Evolutionary conservation across 2,797 vertebrate species (phyloP).

Genomic region (Podargus strigoides): DNA sequence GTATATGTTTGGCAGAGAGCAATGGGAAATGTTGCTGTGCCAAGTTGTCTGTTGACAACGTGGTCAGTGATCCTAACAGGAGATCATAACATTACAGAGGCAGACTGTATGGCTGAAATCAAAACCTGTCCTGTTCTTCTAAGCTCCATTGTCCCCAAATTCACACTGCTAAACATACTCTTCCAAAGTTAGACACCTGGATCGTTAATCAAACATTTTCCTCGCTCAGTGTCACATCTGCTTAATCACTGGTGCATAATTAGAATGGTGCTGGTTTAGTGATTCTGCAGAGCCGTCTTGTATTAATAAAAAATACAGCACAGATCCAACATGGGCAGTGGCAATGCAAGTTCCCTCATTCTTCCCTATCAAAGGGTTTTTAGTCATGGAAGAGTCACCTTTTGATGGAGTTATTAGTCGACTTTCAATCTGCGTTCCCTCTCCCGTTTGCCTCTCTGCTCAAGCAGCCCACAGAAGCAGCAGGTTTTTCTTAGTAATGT

Average conservation of each 20-base stretch:
- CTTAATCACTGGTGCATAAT: conserved; percentile 44
- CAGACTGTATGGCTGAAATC: neutral
- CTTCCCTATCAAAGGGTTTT: neutral
- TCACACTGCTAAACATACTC: neutral
- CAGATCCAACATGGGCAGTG: neutral
- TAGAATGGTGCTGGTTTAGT: conserved; percentile 27
- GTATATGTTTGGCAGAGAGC: neutral
- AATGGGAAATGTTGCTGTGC: neutral
- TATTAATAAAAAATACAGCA: conserved; percentile 6
- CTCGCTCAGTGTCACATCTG: neutral
- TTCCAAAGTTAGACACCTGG: conserved; percentile 24
- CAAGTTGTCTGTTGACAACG: neutral
- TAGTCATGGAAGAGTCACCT: neutral
- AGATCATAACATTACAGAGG: neutral
- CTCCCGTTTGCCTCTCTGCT: neutral
- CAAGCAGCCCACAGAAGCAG: neutral
- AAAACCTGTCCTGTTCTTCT: neutral
- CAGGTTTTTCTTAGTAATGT: neutral
- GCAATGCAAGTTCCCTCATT: neutral
- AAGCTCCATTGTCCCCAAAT: neutral
- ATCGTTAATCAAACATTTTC: conserved; percentile 41
- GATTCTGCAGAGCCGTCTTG: conserved; percentile 7
- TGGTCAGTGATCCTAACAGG: neutral
- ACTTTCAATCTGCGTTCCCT: neutral
- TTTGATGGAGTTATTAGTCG: neutral